Evolutionary conservation across 2,113 vertebrate species (phyloP), one percentile per base, ranked within the genome.

Genomic region (Heteronetta atricapilla): DNA sequence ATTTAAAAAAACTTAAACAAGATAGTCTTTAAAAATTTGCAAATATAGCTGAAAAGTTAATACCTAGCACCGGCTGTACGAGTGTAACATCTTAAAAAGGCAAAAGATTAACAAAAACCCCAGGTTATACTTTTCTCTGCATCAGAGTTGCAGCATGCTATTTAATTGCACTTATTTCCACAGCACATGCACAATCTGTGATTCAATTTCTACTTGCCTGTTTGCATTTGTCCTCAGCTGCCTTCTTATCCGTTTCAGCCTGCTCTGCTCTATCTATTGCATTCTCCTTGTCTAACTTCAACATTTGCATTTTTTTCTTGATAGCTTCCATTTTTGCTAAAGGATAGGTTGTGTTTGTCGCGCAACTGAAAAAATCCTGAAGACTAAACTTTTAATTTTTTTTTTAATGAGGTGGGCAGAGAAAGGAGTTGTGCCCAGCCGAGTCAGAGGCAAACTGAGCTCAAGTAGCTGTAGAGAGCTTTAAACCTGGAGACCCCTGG

Each of bases 261-360:
- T 99, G 98, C 82, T 99, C 99, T 0, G 99, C 99, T 22, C 99
- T 97, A 97, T 99, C 99, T 8, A 99, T 98, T 97, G 99, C 99
- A 1, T 99, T 99, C 98, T 99, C 99, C 97, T 99, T 99, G 98
- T 99, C 99, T 95, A 99, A 42, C 96, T 99, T 99, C 95, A 99
- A 97, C 99, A 99, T 99, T 98, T 99, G 99, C 99, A 99, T 99
- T 98, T 99, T 99, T 98, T 99, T 99, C 98, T 99, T 99, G 97
- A 99, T 99, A 92, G 99, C 99, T 94, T 99, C 99, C 99, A 99
- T 99, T 97, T 92, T 96, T 97, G 90, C 82, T 58, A 9, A 55
- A 64, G 86, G 64, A 60, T 19, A 59, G 94, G 31, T 36, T 79
- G 52, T 90, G 40, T 68, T 53, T 94, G 8, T 82, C 3, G 2